These are phyloP conservation scores for Cephus cinctus DNA, from an alignment of 1,140 invertebrate genomes.

Conservation along the genomic window DNA sequence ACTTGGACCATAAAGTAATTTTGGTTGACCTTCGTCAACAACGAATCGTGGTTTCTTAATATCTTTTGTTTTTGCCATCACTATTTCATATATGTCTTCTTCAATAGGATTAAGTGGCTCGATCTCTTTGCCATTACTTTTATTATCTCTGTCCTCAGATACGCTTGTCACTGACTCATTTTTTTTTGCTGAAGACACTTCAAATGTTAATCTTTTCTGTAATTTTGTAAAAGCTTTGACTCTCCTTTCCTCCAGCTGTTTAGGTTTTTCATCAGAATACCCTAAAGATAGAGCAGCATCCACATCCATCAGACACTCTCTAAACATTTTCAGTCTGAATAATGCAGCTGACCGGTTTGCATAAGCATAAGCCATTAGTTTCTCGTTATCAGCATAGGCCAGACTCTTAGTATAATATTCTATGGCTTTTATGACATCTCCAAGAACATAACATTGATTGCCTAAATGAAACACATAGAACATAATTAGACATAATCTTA, in stretches of 20 bases:
- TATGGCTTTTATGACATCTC: constrained; percentile 49
- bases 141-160: too few relatives aligned
- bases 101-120: too few relatives aligned
- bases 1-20: constrained; percentile 43
- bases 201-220: constrained; percentile 24
- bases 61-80: not conserved
- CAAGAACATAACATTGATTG: constrained; percentile 48
- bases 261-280: constrained; percentile 47
- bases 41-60: constrained; percentile 33
- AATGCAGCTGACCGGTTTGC: constrained; percentile 56
- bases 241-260: constrained; percentile 44
- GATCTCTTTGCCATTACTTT: too few relatives aligned
- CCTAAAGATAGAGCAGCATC: constrained; percentile 42
- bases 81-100: too few relatives aligned
- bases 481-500: not conserved
- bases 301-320: constrained; percentile 53
- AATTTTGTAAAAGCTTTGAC: constrained; percentile 39
- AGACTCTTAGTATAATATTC: constrained; percentile 49
- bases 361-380: constrained; percentile 46
- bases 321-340: constrained; percentile 48
- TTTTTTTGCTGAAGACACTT: too few relatives aligned
- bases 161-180: too few relatives aligned
- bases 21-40: constrained; percentile 31
- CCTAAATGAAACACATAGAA: constrained; percentile 26
- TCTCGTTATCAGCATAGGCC: constrained; percentile 40